phyloP scores from a whole-genome alignment of 2,888 invertebrate species.

The Dromius quadrimaculatus region DNA sequence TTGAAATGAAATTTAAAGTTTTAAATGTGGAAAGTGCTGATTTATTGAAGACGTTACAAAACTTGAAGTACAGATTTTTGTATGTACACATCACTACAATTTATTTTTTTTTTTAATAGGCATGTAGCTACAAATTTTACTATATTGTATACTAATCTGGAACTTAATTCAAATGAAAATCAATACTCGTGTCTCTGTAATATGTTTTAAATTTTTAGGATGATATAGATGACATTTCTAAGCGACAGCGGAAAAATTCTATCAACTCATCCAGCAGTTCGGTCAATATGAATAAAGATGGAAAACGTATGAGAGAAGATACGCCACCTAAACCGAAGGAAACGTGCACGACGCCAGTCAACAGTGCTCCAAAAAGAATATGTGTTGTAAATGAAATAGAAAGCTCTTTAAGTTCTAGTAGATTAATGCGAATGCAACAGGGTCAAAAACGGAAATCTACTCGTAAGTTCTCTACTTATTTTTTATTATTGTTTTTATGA shows the following conservation, averaged over 20 bases:
- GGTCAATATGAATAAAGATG: slow-evolving; percentile 45
- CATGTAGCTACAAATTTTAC: too few relatives aligned
- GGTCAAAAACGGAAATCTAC: slow-evolving; percentile 49
- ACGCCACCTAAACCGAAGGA: slow-evolving; percentile 49
- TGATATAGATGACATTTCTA: slow-evolving; percentile 49
- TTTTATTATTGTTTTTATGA: not conserved
- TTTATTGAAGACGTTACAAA: too few relatives aligned
- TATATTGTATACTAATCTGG: too few relatives aligned
- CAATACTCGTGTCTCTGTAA: too few relatives aligned
- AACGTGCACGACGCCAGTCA: slow-evolving; percentile 3
- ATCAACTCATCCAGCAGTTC: slow-evolving; percentile 36
- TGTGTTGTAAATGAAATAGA: slow-evolving; percentile 50
- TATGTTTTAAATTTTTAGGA: slow-evolving; percentile 46
- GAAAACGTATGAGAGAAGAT: slow-evolving; percentile 46
- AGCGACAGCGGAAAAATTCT: slow-evolving; percentile 49
- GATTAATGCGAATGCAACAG: slow-evolving; percentile 41
- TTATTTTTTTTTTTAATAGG: too few relatives aligned
- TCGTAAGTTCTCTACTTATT: slow-evolving; percentile 29
- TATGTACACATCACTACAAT: too few relatives aligned
- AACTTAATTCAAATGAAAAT: too few relatives aligned
- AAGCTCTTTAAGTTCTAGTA: slow-evolving; percentile 46
- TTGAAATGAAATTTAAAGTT: too few relatives aligned
- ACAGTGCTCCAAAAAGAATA: slow-evolving; percentile 44
- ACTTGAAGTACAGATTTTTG: too few relatives aligned
- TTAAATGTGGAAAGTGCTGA: too few relatives aligned